Base-by-base conservation (phyloP, 2,113 vertebrate species). In the Misgurnus mizolepis region DNA sequence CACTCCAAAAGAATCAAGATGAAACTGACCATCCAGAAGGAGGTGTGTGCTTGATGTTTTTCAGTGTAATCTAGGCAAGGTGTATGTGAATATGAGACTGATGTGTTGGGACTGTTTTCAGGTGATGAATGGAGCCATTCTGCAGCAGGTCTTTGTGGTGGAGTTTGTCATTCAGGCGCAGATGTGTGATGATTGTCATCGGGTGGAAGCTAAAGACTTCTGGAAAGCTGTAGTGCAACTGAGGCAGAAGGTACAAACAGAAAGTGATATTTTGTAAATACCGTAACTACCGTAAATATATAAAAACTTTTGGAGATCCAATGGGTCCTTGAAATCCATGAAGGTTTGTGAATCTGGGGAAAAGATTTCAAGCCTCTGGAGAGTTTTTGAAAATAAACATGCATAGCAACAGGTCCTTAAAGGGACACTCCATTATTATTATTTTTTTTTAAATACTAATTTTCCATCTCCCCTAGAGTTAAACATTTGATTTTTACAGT, bases 181-280 rank as follows among this genome's bases (percentile, higher is more conserved):
- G 69, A 99, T 98, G 97, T 99, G 98, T 85, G 96, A 96, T 60
- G 97, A 98, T 88, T 99, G 98, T 85, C 98, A 99, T 15, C 95
- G 98, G 72, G 94, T 98, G 56, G 97, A 98, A 90, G 98, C 97
- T 56, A 99, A 99, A 78, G 98, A 99, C 89, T 99, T 95, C 90
- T 99, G 97, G 98, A 99, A 99, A 75, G 95, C 96, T 2, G 96
- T 99, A 7, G 94, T 99, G 78, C 97, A 98, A 94, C 94, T 99
- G 67, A 90, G 98, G 67, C 98, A 99, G 85, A 99, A 99, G 96
- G 97, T 98, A 22, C 55, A 22, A 34, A 34, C 27, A 34, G 27
- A 34, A 34, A 34, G 27, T 34, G 27, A 34, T 34, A 34, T 34
- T 34, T 34, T 34, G 27, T 34, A 34, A 34, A 34, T 34, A 3